phyloP scores from a whole-genome alignment of 1,140 invertebrate species.

The Pogonognathellus flavescens region DNA sequence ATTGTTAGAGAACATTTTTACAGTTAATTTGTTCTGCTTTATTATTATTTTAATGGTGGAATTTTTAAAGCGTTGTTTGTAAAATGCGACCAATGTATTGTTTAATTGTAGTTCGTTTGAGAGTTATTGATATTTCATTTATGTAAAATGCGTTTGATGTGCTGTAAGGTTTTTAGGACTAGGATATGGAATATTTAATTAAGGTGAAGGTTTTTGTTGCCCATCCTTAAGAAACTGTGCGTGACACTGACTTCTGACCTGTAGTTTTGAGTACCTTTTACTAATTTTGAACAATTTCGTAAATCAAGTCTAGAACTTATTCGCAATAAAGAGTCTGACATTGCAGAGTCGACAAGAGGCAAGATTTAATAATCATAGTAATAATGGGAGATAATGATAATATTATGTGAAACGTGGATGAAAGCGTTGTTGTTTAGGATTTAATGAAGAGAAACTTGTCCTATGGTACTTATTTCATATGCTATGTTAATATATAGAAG shows the following conservation, averaged over 20 bases:
- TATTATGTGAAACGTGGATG: slow-evolving; percentile 14
- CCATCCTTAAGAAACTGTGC: neutral
- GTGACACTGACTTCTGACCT: neutral
- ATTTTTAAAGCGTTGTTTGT: too few relatives aligned
- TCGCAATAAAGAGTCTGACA: neutral
- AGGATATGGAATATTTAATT: neutral
- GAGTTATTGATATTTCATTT: neutral
- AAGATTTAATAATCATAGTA: slow-evolving; percentile 20
- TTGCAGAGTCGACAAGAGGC: neutral
- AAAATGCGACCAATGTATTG: too few relatives aligned
- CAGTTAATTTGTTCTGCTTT: too few relatives aligned
- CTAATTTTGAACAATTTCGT: slow-evolving; percentile 12
- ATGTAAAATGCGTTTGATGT: neutral
- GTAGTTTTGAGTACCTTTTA: neutral
- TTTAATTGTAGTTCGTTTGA: too few relatives aligned
- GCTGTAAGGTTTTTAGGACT: neutral
- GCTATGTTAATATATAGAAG: neutral
- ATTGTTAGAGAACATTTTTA: too few relatives aligned
- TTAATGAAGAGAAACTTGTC: neutral
- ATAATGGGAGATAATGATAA: neutral
- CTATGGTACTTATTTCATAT: neutral
- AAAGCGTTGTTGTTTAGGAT: neutral
- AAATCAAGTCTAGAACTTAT: slow-evolving; percentile 17
- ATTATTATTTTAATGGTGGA: too few relatives aligned
- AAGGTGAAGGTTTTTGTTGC: neutral